Evolutionary conservation across 2,888 invertebrate genomes (phyloP).

Genomic region (Acleris literana): DNA sequence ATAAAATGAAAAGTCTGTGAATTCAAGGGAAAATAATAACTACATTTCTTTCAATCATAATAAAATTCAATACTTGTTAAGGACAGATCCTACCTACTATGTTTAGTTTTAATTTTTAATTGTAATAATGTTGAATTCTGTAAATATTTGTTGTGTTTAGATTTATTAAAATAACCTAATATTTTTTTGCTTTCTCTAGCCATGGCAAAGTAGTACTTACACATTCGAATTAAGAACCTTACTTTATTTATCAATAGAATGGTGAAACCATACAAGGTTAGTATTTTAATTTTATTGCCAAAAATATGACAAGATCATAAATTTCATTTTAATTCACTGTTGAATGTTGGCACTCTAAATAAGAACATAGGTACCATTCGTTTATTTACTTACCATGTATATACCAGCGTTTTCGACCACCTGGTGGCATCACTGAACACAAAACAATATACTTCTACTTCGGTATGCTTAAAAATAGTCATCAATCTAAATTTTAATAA

Average conservation of each 20-base stretch:
- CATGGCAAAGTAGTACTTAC: too few species aligned
- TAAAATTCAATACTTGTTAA: too few species aligned
- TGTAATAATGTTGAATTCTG: too few species aligned
- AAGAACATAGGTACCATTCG: neutral
- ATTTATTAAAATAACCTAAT: too few species aligned
- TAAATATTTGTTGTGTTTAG: too few species aligned
- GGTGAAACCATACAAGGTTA: constrained; percentile 15
- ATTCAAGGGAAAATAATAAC: too few species aligned
- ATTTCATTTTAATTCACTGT: neutral
- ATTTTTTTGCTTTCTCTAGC: too few species aligned
- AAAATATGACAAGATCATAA: too few species aligned
- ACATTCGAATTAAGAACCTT: neutral
- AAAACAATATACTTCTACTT: constrained; percentile 38
- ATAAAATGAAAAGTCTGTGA: too few species aligned
- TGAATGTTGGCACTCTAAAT: neutral
- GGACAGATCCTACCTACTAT: too few species aligned
- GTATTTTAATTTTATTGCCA: constrained; percentile 24
- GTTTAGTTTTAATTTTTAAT: too few species aligned
- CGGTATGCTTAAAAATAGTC: constrained; percentile 28
- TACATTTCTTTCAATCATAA: too few species aligned
- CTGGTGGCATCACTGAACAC: constrained; percentile 71
- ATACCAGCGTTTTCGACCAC: constrained; percentile 90
- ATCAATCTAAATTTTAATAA: constrained; percentile 19
- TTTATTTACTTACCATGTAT: constrained; percentile 85
- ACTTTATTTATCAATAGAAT: neutral